phyloP scores from a whole-genome alignment of 2,888 invertebrate genomes.

The Globia sparganii region DNA sequence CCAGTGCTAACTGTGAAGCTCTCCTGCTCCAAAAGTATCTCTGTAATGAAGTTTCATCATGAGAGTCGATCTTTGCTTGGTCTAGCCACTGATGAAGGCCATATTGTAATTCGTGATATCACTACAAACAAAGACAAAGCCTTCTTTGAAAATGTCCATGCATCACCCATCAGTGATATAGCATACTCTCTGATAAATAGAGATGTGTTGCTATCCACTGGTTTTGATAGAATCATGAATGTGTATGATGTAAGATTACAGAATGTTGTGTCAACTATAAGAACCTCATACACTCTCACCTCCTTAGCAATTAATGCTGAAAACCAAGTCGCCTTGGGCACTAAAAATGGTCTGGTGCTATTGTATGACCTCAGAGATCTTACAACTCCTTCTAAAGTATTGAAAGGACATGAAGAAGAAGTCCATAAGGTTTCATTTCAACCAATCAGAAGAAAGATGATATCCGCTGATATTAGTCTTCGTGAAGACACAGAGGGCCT shows the following conservation, averaged over 20 bases:
- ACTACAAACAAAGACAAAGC: conserved; percentile 86
- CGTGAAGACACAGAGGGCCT: conserved; percentile 81
- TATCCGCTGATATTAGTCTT: conserved; percentile 83
- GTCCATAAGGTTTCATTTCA: conserved; percentile 88
- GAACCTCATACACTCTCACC: conserved; percentile 83
- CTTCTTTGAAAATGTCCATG: conserved; percentile 88
- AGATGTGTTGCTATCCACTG: conserved; percentile 90
- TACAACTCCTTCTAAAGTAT: conserved; percentile 83
- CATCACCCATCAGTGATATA: conserved; percentile 90
- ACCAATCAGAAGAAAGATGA: conserved; percentile 78
- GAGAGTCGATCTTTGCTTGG: conserved; percentile 85
- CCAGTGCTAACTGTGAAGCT: conserved; percentile 85
- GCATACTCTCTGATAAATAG: conserved; percentile 89
- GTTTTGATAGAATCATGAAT: conserved; percentile 90
- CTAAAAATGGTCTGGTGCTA: conserved; percentile 89
- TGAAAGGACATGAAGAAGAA: conserved; percentile 88
- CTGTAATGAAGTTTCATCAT: conserved; percentile 88
- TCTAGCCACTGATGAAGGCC: conserved; percentile 89
- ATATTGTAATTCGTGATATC: conserved; percentile 85
- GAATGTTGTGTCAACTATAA: conserved; percentile 84
- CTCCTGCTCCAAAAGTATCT: conserved; percentile 83
- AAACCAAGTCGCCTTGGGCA: conserved; percentile 89
- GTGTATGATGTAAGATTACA: conserved; percentile 90
- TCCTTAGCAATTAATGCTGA: conserved; percentile 84
- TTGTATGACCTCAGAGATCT: conserved; percentile 90